Base-by-base conservation (phyloP, 2,888 invertebrate genomes). In the Nomada ferruginata region DNA sequence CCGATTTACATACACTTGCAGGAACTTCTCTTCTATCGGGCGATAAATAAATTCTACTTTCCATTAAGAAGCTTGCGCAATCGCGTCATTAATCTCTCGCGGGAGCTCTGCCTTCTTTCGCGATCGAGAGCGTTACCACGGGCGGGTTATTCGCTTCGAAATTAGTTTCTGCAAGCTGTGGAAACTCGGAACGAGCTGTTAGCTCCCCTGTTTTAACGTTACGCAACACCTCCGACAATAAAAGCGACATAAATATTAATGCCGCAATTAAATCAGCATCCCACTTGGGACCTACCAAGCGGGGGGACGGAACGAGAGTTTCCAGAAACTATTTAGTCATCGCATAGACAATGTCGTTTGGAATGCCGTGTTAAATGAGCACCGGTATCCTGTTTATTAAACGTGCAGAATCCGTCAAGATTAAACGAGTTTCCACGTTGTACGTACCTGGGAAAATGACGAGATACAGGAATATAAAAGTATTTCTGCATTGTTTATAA, bases 231-330 rank as follows among this genome's bases (percentile, higher is more conserved):
- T 36, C 20, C 29, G 52, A 26, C 36, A 63, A 71, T 50, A 63
- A 76, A 71, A 55, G 15, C 10, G 55, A 44, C 61, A 76, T 63
- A 71, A 73, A 60, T 77, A 77, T 73, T 73, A 65, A 73, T 65
- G 52, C 20, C 15, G 44, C 59, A 65, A 60, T 64, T 59, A 64
- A 59, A 73, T 72, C 72, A 50, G 47, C 72, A 57, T 50, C 50
- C n/a, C 18, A 42, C 18, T 20, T 52, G 29, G 47, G 18, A 29
- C 20, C 26, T 9, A 9, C 44, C n/a, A 50, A 42, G 20, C 36
- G 36, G 26, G 53, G 20, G 52, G 2, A 29, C 11, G 5, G 18
- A 60, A 53, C 9, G n/a, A 2, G n/a, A 71, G 57, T 65, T 65
- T 59, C 18, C 9, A 47, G 47, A 26, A 50, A 64, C 50, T 26